A percentile compares a stretch with the other conserved stretches of the same genome.
Evolutionary conservation across 2,113 vertebrate species (phyloP).

Genomic region (Labrus mixtus): DNA sequence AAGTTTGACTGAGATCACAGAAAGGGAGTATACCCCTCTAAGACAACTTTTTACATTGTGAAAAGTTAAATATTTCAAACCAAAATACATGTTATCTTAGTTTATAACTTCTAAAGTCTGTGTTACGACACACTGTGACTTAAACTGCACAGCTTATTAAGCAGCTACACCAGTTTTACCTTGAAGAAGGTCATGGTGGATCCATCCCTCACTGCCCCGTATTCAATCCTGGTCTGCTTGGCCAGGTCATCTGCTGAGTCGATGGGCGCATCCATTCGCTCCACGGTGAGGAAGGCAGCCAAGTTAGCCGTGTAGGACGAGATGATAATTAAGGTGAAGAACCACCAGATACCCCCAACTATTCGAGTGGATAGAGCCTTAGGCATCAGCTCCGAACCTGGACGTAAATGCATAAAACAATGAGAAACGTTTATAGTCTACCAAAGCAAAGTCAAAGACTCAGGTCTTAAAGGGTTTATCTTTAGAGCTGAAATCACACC

Average conservation of each 20-base stretch:
- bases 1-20: neutral
- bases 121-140: neutral
- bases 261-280: conserved; percentile 98
- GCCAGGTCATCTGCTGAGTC: conserved; percentile 97
- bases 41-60: neutral
- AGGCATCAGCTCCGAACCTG: conserved; percentile 98
- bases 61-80: neutral
- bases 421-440: neutral
- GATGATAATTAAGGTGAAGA: conserved; percentile 98
- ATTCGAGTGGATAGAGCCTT: conserved; percentile 99
- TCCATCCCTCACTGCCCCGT: conserved; percentile 95
- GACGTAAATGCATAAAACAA: neutral
- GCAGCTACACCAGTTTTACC: conserved; percentile 77
- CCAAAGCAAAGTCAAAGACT: neutral
- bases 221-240: conserved; percentile 98
- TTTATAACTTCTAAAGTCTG: too few relatives aligned
- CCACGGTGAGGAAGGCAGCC: conserved; percentile 97
- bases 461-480: conserved; percentile 13
- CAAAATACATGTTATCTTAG: neutral
- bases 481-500: conserved; percentile 22
- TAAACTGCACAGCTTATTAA: neutral
- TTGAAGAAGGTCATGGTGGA: conserved; percentile 99
- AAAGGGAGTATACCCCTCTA: neutral
- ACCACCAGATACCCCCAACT: conserved; percentile 99
- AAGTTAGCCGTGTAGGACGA: conserved; percentile 99